Evolutionary conservation across 2,113 vertebrate genomes (phyloP).

Genomic region (Ceyx melanurus): DNA sequence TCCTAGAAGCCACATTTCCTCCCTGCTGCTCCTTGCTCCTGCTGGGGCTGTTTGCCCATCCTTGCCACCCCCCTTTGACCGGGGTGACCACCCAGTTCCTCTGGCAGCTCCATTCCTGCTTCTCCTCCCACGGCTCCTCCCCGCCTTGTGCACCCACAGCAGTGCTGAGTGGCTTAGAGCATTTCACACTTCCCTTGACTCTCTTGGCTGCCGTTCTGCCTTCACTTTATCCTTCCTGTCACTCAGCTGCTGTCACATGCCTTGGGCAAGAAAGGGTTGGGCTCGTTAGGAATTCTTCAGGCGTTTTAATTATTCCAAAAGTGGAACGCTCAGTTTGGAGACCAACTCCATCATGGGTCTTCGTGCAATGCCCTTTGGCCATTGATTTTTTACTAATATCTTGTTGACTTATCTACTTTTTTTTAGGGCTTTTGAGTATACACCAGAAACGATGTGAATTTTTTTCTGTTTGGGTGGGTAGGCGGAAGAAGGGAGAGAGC

Average conservation of each 20-base stretch:
- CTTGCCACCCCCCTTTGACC: neutral
- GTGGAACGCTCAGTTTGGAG: neutral
- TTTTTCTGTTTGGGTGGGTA: neutral
- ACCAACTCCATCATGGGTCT: neutral
- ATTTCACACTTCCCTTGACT: conserved; percentile 56
- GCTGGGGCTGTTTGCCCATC: neutral
- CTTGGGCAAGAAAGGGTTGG: conserved; percentile 1
- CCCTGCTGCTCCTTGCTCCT: neutral
- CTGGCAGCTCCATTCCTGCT: accelerated
- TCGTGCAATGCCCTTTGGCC: neutral
- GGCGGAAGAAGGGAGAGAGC: neutral
- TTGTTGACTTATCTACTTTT: neutral
- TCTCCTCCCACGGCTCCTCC: neutral
- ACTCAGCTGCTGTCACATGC: conserved; percentile 23
- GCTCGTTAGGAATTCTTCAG: neutral
- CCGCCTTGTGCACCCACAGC: neutral
- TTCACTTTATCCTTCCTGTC: conserved; percentile 54
- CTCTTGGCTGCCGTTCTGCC: conserved; percentile 38
- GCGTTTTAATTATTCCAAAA: conserved; percentile 32
- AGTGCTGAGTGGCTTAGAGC: neutral
- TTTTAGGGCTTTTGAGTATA: neutral
- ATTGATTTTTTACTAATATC: neutral
- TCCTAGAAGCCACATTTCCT: accelerated
- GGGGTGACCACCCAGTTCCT: neutral
- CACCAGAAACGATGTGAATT: neutral